Conservation (phyloP, 2,888 invertebrate species). For the Philopedon plagiatum region DNA sequence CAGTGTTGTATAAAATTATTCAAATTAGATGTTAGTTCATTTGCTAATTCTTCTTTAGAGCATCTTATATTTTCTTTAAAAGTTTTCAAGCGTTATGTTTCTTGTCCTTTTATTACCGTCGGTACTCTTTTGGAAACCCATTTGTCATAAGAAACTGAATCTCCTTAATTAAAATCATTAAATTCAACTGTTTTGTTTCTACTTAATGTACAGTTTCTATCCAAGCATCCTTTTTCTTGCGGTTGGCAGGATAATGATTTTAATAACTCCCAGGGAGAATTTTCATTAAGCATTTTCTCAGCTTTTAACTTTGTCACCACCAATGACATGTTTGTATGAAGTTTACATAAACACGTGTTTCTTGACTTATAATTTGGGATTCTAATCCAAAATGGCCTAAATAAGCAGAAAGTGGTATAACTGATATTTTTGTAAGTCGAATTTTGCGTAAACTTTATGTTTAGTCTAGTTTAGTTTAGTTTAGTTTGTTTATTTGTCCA, state of each 20-base stretch:
- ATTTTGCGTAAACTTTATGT: not conserved
- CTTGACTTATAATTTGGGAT: not conserved
- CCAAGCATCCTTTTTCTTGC: not conserved
- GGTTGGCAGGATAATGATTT: not conserved
- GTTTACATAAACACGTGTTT: not conserved
- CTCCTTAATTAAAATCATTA: not conserved
- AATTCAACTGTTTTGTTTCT: not conserved
- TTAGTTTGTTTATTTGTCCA: no score
- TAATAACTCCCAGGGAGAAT: not conserved
- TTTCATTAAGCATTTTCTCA: not conserved
- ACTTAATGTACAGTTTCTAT: not conserved
- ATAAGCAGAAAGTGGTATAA: no score
- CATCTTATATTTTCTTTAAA: not conserved
- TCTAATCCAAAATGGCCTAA: not conserved
- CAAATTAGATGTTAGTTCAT: not conserved
- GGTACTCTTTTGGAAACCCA: not conserved
- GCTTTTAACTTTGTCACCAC: not conserved
- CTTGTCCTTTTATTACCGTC: not conserved
- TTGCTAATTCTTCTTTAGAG: not conserved
- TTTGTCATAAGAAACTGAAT: not conserved
- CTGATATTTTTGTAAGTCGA: no score
- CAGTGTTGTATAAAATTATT: not conserved
- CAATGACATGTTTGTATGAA: not conserved
- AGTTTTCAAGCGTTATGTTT: constrained; percentile 7
- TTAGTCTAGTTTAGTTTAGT: no score